Conservation (phyloP, 2,888 invertebrate genomes). For the Spodoptera exigua region DNA sequence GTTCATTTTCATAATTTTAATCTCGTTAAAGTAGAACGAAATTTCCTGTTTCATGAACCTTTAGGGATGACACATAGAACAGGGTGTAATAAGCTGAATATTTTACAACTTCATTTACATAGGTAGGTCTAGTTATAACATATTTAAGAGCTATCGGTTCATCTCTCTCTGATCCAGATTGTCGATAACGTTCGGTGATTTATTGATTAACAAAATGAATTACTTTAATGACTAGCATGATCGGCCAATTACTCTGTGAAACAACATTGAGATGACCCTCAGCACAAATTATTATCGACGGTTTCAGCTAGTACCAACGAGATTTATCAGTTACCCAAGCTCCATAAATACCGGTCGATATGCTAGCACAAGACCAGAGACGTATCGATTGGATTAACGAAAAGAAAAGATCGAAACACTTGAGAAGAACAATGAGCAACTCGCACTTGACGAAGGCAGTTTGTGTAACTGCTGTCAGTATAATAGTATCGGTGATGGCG, state of each 20-base stretch:
- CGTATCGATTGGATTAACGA: not conserved
- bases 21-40: conserved; percentile 1
- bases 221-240: too few species aligned
- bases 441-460: not conserved
- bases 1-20: too few species aligned
- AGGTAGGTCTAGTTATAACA: not conserved
- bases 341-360: conserved; percentile 11
- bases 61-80: not conserved
- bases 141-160: not conserved
- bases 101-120: conserved; percentile 33
- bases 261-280: conserved; percentile 8
- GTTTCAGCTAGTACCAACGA: not conserved
- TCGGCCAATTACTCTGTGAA: not conserved
- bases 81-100: conserved; percentile 17
- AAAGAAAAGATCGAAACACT: not conserved
- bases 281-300: conserved; percentile 6
- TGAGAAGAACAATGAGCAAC: not conserved
- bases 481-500: not conserved
- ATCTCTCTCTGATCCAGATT: too few species aligned
- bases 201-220: too few species aligned
- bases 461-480: not conserved
- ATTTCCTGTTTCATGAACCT: conserved; percentile 10
- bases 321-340: not conserved
- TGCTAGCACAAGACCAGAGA: not conserved
- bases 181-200: too few species aligned